These are phyloP conservation scores for Emys orbicularis DNA, from an alignment of 2,797 vertebrate genomes.

Conservation along the genomic window DNA sequence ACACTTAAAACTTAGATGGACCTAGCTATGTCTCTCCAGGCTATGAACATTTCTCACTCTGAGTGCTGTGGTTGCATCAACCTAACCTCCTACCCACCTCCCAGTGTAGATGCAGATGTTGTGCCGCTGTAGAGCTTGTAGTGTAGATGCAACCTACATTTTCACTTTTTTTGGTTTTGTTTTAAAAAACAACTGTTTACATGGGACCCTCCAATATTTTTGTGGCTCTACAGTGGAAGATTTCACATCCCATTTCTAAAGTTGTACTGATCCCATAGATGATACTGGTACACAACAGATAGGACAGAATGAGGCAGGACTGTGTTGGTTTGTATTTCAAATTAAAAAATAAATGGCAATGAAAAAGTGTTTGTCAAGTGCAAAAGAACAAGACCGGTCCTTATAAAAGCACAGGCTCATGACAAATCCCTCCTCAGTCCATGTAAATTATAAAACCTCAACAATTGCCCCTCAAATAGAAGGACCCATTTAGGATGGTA, in stretches of 20 bases:
- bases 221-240: not conserved
- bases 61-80: too few relatives aligned
- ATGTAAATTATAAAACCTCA: not conserved
- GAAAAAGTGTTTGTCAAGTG: not conserved
- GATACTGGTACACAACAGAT: accelerated
- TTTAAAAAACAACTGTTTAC: not conserved
- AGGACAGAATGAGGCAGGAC: not conserved
- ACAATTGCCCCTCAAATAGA: not conserved
- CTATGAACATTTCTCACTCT: too few relatives aligned
- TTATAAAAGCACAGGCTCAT: not conserved
- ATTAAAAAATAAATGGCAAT: not conserved
- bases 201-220: not conserved
- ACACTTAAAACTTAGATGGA: not conserved
- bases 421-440: not conserved
- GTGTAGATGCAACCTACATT: too few relatives aligned
- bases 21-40: too few relatives aligned
- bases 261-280: not conserved
- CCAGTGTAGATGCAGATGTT: too few relatives aligned
- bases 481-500: not conserved
- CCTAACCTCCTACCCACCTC: too few relatives aligned
- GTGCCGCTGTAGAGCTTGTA: too few relatives aligned
- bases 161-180: not conserved
- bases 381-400: not conserved
- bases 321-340: not conserved
- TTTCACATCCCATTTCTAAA: not conserved